These are phyloP conservation scores for Myopa tessellatipennis DNA, from an alignment of 2,888 invertebrate genomes.

Conservation along the genomic window DNA sequence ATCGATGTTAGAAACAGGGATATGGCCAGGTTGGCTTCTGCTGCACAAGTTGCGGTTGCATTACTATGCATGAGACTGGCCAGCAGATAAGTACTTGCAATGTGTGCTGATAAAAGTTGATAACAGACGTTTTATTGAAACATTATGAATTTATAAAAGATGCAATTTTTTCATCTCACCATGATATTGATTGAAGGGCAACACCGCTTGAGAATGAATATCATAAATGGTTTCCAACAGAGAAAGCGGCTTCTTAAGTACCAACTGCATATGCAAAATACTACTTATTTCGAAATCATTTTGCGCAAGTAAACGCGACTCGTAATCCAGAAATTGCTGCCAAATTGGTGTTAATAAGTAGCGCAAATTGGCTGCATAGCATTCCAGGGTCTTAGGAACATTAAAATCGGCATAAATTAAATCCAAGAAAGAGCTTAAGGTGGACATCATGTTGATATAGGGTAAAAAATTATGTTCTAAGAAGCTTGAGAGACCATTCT, in stretches of 20 bases:
- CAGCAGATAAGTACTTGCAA: constrained; percentile 68
- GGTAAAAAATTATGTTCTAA: constrained; percentile 57
- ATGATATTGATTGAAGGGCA: constrained; percentile 61
- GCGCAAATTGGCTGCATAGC: constrained; percentile 68
- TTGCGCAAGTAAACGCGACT: constrained; percentile 65
- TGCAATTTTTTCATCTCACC: not conserved
- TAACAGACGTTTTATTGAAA: not conserved
- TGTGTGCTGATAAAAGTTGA: constrained; percentile 52
- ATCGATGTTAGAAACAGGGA: constrained; percentile 70
- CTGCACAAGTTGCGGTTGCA: constrained; percentile 49
- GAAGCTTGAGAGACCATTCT: constrained; percentile 55
- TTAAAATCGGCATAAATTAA: constrained; percentile 57
- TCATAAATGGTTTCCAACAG: constrained; percentile 65
- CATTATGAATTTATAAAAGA: not conserved
- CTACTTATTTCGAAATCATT: constrained; percentile 65
- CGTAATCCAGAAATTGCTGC: constrained; percentile 62
- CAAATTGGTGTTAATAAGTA: constrained; percentile 66
- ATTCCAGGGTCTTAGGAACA: constrained; percentile 69
- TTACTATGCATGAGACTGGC: constrained; percentile 67
- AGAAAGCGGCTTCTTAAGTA: constrained; percentile 61
- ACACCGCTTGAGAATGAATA: constrained; percentile 63
- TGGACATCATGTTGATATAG: constrained; percentile 58
- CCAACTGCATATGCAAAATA: constrained; percentile 64
- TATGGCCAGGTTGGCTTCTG: constrained; percentile 57
- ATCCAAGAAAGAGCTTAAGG: constrained; percentile 64